These are phyloP conservation scores for Fulmarus glacialis DNA, from an alignment of 2,113 vertebrate species.

Conservation along the genomic window DNA sequence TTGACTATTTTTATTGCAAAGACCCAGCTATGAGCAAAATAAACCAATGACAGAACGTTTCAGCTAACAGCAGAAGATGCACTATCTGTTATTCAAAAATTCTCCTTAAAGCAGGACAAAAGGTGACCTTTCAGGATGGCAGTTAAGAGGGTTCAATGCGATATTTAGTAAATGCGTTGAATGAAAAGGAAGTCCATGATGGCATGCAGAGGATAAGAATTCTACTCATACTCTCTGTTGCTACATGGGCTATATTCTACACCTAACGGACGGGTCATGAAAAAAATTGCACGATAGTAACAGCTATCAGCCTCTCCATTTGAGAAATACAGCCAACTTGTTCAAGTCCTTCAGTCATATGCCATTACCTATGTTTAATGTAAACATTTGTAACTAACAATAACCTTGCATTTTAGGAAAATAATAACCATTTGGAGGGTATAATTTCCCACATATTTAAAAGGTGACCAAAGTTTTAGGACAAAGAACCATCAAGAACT, in stretches of 20 bases:
- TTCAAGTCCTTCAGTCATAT: not conserved
- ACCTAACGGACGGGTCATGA: not conserved
- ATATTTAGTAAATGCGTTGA: not conserved
- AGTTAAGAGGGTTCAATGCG: not conserved
- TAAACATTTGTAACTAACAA: not conserved
- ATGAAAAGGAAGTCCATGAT: not conserved
- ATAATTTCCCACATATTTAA: not conserved
- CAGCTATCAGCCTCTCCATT: not conserved
- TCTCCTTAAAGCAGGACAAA: not conserved
- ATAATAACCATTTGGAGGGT: not conserved
- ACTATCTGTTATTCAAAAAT: not conserved
- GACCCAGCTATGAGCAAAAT: not conserved
- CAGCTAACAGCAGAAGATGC: not conserved
- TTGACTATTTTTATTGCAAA: not conserved
- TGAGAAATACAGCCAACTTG: not conserved
- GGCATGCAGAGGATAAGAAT: not conserved
- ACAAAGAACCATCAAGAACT: not conserved
- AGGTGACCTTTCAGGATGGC: not conserved
- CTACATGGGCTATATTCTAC: not conserved
- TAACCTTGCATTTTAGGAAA: not conserved
- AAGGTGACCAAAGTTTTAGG: not conserved
- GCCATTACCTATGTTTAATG: not conserved
- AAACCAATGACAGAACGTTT: not conserved
- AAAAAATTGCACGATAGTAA: not conserved
- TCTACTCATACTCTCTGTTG: not conserved